Evolutionary conservation across 2,888 invertebrate species (phyloP), one percentile per base, ranked within the genome.

Genomic region (Abrostola triplasia): DNA sequence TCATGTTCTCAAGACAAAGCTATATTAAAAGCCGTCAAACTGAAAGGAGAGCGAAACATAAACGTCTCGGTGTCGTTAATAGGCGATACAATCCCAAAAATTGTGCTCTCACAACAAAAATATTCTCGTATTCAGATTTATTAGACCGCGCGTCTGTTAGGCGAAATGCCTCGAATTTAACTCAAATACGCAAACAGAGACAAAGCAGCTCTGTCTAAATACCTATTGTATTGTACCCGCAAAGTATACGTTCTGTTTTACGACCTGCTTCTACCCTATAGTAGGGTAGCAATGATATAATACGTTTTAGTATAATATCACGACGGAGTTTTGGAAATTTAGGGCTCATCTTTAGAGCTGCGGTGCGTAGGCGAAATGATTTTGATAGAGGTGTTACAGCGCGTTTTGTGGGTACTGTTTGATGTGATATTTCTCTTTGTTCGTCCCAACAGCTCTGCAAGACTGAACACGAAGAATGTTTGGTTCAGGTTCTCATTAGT

Each of bases 91-190:
- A 50, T 67, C 36, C 36, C n/a, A n/a, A 66, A 57, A 54, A 73
- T 8, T 47, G 35, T 51, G 52, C 7, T 38, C 48, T 48, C 38
- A 47, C 38, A 49, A 53, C 47, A 58, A 62, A 63, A 67, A 70
- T 53, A 53, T 55, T 57, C 55, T 10, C n/a, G 24, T 47, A 48
- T 63, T 59, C 35, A 58, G 59, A 76, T 78, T 75, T 76, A 75
- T 75, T 55, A 38, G 47, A 9, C 41, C 53, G 48, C 50, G 24
- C 52, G 38, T 36, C 51, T 63, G 38, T 57, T 56, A 7, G 47
- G 42, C 36, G 12, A 53, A 55, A 50, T 52, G 52, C 48, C 61
- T 53, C 37, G 61, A 64, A 75, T 59, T 53, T 53, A 59, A 56
- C 12, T 51, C 13, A 40, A 54, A 53, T 66, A 55, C 54, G 48